phyloP scores from a whole-genome alignment of 2,113 vertebrate genomes.

The Piliocolobus tephrosceles region DNA sequence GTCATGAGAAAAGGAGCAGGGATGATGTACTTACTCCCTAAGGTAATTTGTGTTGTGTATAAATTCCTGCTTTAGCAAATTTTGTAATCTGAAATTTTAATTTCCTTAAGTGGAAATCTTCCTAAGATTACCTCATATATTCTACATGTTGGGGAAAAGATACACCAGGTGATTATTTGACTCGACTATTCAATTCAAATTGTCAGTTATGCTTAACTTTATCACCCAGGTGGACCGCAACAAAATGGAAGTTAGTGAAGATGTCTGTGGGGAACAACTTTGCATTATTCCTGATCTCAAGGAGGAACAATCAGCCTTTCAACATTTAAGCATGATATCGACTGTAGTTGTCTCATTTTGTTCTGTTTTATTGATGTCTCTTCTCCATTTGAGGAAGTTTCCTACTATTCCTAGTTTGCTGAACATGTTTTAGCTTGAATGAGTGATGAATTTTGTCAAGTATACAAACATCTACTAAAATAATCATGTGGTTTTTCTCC shows the following conservation, averaged over 20 bases:
- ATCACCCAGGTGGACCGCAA: background rate
- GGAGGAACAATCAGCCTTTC: background rate
- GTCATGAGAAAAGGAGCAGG: background rate
- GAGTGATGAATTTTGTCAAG: background rate
- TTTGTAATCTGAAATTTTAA: background rate
- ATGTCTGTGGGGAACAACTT: background rate
- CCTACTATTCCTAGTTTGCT: background rate
- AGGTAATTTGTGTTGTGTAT: background rate
- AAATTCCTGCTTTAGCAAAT: background rate
- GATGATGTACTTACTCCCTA: too few species aligned
- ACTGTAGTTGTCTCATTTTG: background rate
- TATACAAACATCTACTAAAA: background rate
- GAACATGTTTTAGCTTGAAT: background rate
- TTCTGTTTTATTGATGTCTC: background rate
- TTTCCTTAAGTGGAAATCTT: background rate
- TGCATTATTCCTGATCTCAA: background rate
- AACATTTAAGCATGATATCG: background rate
- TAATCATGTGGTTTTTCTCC: background rate
- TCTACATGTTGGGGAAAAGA: background rate
- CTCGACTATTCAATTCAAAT: background rate
- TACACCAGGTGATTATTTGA: background rate
- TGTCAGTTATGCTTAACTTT: background rate
- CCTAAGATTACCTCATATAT: background rate
- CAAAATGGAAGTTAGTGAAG: background rate
- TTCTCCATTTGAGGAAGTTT: background rate